These are phyloP conservation scores for Lates calcarifer DNA, from an alignment of 2,113 vertebrate genomes.

Conservation along the genomic window DNA sequence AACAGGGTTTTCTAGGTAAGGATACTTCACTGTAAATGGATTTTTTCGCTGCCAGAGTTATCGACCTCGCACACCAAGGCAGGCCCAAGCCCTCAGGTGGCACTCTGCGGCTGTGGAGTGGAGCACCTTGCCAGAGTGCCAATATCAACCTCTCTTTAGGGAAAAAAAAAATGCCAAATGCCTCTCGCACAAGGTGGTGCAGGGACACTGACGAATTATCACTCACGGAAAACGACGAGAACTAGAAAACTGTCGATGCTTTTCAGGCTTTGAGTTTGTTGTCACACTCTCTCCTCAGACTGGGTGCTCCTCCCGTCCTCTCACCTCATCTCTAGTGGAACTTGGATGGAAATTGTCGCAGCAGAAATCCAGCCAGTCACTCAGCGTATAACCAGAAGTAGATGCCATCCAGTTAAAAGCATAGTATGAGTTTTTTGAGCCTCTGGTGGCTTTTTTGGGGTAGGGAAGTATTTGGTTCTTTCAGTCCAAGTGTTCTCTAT, in stretches of 20 bases:
- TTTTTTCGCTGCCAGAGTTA: constrained; percentile 36
- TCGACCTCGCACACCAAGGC: constrained; percentile 26
- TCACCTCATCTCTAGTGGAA: constrained; percentile 58
- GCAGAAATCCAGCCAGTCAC: constrained; percentile 59
- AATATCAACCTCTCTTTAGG: constrained; percentile 63
- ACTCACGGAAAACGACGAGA: constrained; percentile 33
- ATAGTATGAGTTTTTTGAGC: constrained; percentile 64
- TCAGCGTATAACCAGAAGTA: constrained; percentile 67
- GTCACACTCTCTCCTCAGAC: constrained; percentile 44
- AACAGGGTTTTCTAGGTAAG: constrained; percentile 25
- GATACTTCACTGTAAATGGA: neutral
- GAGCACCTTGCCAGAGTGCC: constrained; percentile 71
- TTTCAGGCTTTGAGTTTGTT: constrained; percentile 40
- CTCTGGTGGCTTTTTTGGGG: constrained; percentile 53
- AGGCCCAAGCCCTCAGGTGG: constrained; percentile 54
- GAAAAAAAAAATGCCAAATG: constrained; percentile 73
- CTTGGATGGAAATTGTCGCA: constrained; percentile 53
- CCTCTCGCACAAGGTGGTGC: constrained; percentile 58
- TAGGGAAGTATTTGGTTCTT: constrained; percentile 73
- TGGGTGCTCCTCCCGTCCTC: constrained; percentile 59
- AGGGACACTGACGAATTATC: constrained; percentile 60
- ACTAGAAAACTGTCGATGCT: constrained; percentile 39
- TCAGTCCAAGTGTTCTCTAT: constrained; percentile 79
- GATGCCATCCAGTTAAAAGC: constrained; percentile 72
- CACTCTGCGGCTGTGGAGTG: constrained; percentile 60